A percentile compares a stretch with the other conserved stretches of the same genome.
Conservation (phyloP, 2,797 vertebrate species). For the Erithacus rubecula region DNA sequence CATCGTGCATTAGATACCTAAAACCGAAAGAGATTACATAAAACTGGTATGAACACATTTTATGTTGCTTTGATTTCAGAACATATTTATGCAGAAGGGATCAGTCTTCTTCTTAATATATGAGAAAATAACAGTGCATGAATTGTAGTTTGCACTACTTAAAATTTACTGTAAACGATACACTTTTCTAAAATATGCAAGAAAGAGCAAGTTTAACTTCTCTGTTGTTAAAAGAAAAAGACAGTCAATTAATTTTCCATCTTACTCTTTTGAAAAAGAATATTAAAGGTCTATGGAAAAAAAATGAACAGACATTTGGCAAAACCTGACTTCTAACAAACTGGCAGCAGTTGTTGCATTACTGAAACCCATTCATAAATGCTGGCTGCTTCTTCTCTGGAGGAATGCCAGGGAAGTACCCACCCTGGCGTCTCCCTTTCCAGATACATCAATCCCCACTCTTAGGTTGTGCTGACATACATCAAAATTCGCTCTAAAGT, state of each 20-base stretch:
- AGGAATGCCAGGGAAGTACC: background rate
- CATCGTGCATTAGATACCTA: background rate
- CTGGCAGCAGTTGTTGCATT: background rate
- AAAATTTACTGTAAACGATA: background rate
- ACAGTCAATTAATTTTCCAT: background rate
- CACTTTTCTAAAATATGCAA: background rate
- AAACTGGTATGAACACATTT: background rate
- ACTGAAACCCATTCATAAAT: constrained; percentile 39
- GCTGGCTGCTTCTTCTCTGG: constrained; percentile 14
- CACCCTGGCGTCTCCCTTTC: background rate
- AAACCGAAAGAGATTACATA: background rate
- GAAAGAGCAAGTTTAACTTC: background rate
- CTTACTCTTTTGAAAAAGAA: background rate
- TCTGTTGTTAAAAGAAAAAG: background rate
- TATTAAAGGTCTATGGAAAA: background rate
- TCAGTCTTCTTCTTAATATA: background rate
- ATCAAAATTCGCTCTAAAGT: background rate
- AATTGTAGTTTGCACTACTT: background rate
- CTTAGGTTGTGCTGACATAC: background rate
- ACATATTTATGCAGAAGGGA: background rate
- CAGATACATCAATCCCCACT: background rate
- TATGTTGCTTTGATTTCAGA: background rate
- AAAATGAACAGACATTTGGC: constrained; percentile 22
- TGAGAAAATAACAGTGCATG: background rate
- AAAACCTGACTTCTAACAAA: constrained; percentile 24